Conservation (phyloP, 2,113 vertebrate species). For the Castor canadensis region DNA sequence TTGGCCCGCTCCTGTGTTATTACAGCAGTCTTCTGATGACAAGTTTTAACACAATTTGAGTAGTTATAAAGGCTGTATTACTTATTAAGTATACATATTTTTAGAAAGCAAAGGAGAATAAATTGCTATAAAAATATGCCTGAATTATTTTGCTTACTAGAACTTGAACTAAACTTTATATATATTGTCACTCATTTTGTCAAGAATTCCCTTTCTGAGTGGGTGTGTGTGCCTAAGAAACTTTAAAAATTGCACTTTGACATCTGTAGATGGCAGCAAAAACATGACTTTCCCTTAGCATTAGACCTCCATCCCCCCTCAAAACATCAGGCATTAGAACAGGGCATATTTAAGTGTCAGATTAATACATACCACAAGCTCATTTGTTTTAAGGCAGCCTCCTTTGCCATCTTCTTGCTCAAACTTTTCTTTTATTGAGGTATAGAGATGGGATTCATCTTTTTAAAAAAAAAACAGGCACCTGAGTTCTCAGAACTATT, state of each 20-base stretch:
- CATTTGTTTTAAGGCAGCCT: not conserved
- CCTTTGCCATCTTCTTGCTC: not conserved
- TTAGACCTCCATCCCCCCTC: constrained; percentile 19
- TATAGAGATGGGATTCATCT: not conserved
- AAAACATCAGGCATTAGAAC: constrained; percentile 1
- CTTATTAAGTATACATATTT: not conserved
- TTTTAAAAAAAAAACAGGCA: constrained; percentile 5
- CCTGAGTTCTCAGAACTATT: not conserved
- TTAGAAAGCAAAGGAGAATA: constrained; percentile 16
- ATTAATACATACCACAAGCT: not conserved
- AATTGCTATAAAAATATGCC: not conserved
- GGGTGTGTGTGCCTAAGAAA: not conserved
- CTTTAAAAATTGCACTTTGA: constrained; percentile 74
- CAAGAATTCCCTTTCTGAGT: not conserved
- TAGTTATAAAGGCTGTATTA: constrained; percentile 6
- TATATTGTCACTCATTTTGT: not conserved
- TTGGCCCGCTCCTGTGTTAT: not conserved
- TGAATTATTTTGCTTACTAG: constrained; percentile 8
- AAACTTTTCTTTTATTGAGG: not conserved
- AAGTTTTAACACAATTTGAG: not conserved
- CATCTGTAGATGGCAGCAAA: constrained; percentile 80
- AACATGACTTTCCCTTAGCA: constrained; percentile 70
- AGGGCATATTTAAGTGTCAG: not conserved
- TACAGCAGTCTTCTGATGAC: not conserved
- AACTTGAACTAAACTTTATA: not conserved